Evolutionary conservation across 2,888 invertebrate species (phyloP), one percentile per base, ranked within the genome.

Genomic region (Nephrotoma guestfalica): DNA sequence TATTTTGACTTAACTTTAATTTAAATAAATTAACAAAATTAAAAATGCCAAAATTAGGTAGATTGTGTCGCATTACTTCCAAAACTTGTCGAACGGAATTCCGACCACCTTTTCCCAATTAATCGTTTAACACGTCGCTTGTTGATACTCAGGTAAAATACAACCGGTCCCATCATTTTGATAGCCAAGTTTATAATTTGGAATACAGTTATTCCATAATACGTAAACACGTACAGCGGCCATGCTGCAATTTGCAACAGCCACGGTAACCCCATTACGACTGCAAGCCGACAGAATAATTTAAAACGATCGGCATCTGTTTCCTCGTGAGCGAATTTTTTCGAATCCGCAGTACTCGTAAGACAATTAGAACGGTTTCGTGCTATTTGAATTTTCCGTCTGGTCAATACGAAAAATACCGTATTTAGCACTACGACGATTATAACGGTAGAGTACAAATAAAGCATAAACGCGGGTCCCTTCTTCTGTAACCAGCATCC

Each of bases 251-350:
- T 92, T 89, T 96, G 96, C 91, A 94, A 94, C 0, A 93, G 92
- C 96, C 96, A 96, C 90, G 95, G 96, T 83, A 95, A 93, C 0
- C 96, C 96, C 95, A 96, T 96, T 45, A 96, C 95, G 89, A 96
- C 42, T 9, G 47, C 47, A 41, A 85, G 42, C 3, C 86, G 85
- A 13, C 47, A 9, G 41, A 18, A 86, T 15, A 85, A 42, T 11
- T 83, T 45, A n/a, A 9, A 43, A 86, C 71, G 30, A 71, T 71
- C 71, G 71, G 71, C 71, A 71, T 71, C 71, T 0, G 18, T 71
- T 30, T 71, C 71, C 2, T 71, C 30, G 9, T 9, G 6, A 9
- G 71, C 1, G 30, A 71, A 71, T 71, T 71, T 71, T 30, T 30
- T 71, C 5, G 71, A 71, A 7, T 30, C 71, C 2, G 9, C 71